A percentile compares a stretch with the other conserved stretches of the same genome.
Evolutionary conservation across 2,797 vertebrate species (phyloP).

Genomic region (Serranus cabrilla): DNA sequence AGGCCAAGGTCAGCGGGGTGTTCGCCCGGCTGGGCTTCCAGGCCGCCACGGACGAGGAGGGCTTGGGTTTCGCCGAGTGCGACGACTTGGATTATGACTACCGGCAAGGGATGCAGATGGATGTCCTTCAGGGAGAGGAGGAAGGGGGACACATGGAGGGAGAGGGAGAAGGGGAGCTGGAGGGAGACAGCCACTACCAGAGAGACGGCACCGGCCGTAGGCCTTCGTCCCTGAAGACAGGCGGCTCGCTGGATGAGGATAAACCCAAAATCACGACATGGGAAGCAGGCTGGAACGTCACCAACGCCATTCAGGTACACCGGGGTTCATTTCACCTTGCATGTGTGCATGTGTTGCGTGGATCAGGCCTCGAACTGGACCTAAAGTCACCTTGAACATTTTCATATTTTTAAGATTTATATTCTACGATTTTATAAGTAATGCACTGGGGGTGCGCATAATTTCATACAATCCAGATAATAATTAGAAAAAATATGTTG

Average conservation of each 20-base stretch:
- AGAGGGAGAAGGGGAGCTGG: slow-evolving; percentile 83
- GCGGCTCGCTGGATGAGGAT: slow-evolving; percentile 86
- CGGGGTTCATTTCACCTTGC: no score
- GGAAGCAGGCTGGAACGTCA: slow-evolving; percentile 99
- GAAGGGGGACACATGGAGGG: slow-evolving; percentile 77
- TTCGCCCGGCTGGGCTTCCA: slow-evolving; percentile 97
- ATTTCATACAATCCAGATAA: background rate
- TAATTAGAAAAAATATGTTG: background rate
- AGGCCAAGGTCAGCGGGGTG: slow-evolving; percentile 96
- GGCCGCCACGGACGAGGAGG: slow-evolving; percentile 95
- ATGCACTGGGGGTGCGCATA: background rate
- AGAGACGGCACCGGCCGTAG: slow-evolving; percentile 89
- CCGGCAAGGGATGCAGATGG: slow-evolving; percentile 95
- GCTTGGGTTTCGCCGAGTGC: slow-evolving; percentile 93
- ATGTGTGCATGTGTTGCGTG: slow-evolving; percentile 5
- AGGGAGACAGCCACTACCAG: slow-evolving; percentile 95
- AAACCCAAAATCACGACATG: slow-evolving; percentile 95
- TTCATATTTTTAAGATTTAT: background rate
- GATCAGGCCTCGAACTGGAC: slow-evolving; percentile 39
- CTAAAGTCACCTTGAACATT: slow-evolving; percentile 74
- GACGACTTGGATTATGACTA: slow-evolving; percentile 96
- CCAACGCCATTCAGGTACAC: slow-evolving; percentile 96
- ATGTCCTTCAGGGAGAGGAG: slow-evolving; percentile 89
- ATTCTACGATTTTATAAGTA: background rate
- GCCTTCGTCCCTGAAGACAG: slow-evolving; percentile 88